phyloP scores from a whole-genome alignment of 2,113 vertebrate genomes.

The Tyto alba region DNA sequence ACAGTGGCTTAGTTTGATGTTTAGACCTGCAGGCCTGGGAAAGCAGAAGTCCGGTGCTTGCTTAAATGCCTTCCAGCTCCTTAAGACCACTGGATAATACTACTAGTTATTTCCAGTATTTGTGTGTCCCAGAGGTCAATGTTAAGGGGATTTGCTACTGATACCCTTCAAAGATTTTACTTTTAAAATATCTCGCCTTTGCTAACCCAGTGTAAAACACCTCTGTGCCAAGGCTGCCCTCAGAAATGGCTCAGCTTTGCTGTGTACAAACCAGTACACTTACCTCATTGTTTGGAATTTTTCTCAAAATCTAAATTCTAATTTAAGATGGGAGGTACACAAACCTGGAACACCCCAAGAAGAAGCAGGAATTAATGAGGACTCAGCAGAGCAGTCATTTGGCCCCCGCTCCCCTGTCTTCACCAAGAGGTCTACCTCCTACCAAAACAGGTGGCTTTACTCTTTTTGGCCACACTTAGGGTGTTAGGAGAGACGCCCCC shows the following conservation, averaged over 20 bases:
- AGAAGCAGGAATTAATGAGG: background rate
- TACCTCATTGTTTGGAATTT: background rate
- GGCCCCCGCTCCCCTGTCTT: background rate
- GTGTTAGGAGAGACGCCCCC: background rate
- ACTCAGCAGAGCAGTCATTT: background rate
- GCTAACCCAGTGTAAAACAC: accelerated
- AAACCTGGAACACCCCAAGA: background rate
- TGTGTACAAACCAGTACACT: background rate
- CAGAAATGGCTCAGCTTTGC: background rate
- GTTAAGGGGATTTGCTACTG: background rate
- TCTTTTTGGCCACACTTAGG: background rate
- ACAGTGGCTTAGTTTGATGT: accelerated
- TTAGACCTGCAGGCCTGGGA: background rate
- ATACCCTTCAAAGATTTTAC: background rate
- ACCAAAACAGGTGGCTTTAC: background rate
- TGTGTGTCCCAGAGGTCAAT: background rate
- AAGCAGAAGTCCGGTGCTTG: background rate
- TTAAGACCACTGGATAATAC: background rate
- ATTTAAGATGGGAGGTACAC: background rate
- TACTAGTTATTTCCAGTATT: background rate
- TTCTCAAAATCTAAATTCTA: background rate
- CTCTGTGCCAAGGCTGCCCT: accelerated
- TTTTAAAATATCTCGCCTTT: background rate
- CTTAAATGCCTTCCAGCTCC: background rate
- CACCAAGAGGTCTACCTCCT: background rate